Base-by-base conservation (phyloP, 2,797 vertebrate genomes). In the Hypotaenidia okinawae region DNA sequence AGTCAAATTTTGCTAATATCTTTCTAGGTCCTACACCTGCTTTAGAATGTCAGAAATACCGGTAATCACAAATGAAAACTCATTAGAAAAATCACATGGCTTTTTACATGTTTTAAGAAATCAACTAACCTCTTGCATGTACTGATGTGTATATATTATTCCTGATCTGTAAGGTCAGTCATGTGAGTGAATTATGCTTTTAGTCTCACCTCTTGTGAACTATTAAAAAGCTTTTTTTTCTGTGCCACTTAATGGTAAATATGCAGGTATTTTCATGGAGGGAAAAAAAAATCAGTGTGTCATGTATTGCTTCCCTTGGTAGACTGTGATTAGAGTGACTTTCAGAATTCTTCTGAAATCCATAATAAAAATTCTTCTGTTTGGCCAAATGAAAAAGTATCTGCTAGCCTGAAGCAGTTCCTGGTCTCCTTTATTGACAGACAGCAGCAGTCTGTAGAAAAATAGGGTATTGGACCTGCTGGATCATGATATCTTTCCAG, bases 381-480 rank as follows among this genome's bases (percentile, higher is more conserved):
- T 94, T 82, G 43, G 16, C 73, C 57, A 63, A 89, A 49, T 78
- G 58, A 64, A 83, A 37, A 83, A 23, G 25, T 78, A 25, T 47
- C 27, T 80, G 62, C 51, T 95, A 94, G 81, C 83, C 72, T 93
- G 84, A 95, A 96, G 68, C 92, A 75, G 51, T 84, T 89, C 10
- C 16, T 55, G 51, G 49, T 95, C 64, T 90, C 52, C 61, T 75
- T 93, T 90, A 87, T 96, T 97, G 94, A 93, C 96, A 97, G 96
- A 95, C 96, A 97, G 97, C 96, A 97, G 96, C 95, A 93, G 92
- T 97, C 90, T 95, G 93, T 96, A 96, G 96, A 96, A 97, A 95
- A 96, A 94, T 43, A 93, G 90, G 23, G 21, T 96, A 95, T 94
- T 90, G 39, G 93, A 95, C 95, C 95, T 97, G 95, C 97, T 98